Base-by-base conservation (phyloP, 2,113 vertebrate genomes). In the Apus apus region DNA sequence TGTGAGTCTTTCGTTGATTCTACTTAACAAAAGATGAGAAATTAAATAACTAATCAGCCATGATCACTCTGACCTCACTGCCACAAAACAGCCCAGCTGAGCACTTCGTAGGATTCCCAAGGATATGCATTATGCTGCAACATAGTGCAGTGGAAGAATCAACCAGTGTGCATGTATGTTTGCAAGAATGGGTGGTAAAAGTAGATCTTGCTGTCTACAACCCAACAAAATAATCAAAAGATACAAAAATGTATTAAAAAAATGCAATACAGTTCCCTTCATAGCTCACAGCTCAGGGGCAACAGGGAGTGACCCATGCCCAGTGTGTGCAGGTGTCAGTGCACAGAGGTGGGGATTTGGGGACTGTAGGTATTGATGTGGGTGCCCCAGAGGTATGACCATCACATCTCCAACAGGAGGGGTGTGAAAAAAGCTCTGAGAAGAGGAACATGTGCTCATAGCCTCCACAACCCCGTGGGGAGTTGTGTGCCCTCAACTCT, bases 311-410 rank as follows among this genome's bases (percentile, higher is more conserved):
- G 15, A 40, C 7, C 8, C 13, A 29, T 16, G 65, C 4, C 1
- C 0, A 0, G 3, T 19, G 13, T 11, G 8, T 51, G 19, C 7
- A 5, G 18, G 3, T 8, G 1, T 62, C 62, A 25, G 2, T 4
- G 10, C 6, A 12, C 14, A 34, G 4, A 27, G 13, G 3, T 25
- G 32, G 5, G 15, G n/a, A 50, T 61, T 29, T 19, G 25, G 15
- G 34, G 34, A 11, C 17, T 29, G 12, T 14, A 32, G 54, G 5
- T 65, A 22, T 5, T 19, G 22, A 3, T 29, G 32, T 21, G 45
- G 17, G 19, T 38, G 56, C 22, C 13, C 8, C 34, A 54, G 34
- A 16, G 8, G 7, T 30, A 57, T 0, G 0, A 15, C 3, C 17
- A n/a, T 6, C 26, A 11, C 2, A 21, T 50, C 27, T 61, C 30